phyloP scores from a whole-genome alignment of 2,888 invertebrate genomes.

The Galeruca laticollis region DNA sequence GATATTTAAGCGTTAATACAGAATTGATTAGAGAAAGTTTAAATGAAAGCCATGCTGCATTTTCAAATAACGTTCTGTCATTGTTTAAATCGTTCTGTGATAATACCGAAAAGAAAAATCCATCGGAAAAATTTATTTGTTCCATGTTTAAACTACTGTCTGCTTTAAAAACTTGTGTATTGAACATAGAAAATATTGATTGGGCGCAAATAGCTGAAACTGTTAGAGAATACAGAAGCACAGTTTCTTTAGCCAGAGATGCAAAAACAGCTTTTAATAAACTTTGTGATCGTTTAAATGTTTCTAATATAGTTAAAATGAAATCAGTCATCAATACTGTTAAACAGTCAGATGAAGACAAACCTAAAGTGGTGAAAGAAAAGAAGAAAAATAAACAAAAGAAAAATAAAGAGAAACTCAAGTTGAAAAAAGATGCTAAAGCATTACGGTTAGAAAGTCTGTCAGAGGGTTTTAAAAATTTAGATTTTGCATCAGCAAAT shows the following conservation, averaged over 20 bases:
- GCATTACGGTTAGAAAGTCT: slow-evolving; percentile 65
- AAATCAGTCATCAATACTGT: slow-evolving; percentile 45
- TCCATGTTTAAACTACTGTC: slow-evolving; percentile 71
- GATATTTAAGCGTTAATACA: slow-evolving; percentile 65
- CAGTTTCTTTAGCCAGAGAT: slow-evolving; percentile 64
- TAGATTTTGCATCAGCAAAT: slow-evolving; percentile 33
- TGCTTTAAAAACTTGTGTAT: slow-evolving; percentile 66
- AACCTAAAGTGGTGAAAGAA: slow-evolving; percentile 45
- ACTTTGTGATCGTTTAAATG: slow-evolving; percentile 64
- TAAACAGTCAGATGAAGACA: slow-evolving; percentile 51
- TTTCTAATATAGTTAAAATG: slow-evolving; percentile 61
- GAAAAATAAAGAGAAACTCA: slow-evolving; percentile 63
- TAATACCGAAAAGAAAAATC: slow-evolving; percentile 62
- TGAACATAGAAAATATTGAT: slow-evolving; percentile 60
- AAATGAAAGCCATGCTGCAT: slow-evolving; percentile 66
- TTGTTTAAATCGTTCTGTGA: slow-evolving; percentile 63
- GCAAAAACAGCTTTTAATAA: slow-evolving; percentile 67
- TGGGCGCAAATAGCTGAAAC: slow-evolving; percentile 65
- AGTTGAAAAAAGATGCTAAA: slow-evolving; percentile 68
- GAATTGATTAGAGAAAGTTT: slow-evolving; percentile 54
- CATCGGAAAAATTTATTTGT: slow-evolving; percentile 72
- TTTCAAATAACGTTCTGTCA: slow-evolving; percentile 66
- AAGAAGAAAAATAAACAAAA: slow-evolving; percentile 59
- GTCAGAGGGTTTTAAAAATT: slow-evolving; percentile 63
- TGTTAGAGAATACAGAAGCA: slow-evolving; percentile 63